These are phyloP conservation scores for Embidobia sp. DNA, from an alignment of 2,888 invertebrate species.

Conservation along the genomic window DNA sequence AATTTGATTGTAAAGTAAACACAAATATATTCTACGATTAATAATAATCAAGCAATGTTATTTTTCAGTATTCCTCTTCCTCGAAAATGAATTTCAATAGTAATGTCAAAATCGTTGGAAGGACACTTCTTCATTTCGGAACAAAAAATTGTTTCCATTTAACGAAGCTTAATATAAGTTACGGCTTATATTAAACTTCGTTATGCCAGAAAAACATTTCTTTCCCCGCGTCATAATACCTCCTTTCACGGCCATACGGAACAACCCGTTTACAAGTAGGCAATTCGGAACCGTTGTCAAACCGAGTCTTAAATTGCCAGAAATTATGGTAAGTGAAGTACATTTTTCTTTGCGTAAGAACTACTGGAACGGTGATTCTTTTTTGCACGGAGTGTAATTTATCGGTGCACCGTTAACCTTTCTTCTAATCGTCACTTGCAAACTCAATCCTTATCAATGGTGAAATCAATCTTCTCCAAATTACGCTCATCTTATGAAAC, in stretches of 20 bases:
- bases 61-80: too few species aligned
- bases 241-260: background rate
- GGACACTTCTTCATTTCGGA: too few species aligned
- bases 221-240: background rate
- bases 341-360: constrained; percentile 28
- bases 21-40: too few species aligned
- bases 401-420: background rate
- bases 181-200: too few species aligned
- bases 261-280: constrained; percentile 24
- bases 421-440: background rate
- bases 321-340: constrained; percentile 24
- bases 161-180: constrained; percentile 15
- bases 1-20: too few species aligned
- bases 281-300: constrained; percentile 24
- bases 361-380: constrained; percentile 21
- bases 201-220: constrained; percentile 9
- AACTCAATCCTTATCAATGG: background rate
- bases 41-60: too few species aligned
- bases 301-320: constrained; percentile 18
- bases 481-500: background rate
- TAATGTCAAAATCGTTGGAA: too few species aligned
- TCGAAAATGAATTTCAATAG: too few species aligned
- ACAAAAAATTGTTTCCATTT: constrained; percentile 9
- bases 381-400: constrained; percentile 11
- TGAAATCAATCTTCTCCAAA: background rate